These are phyloP conservation scores for Dolichallabes microphthalmus DNA, from an alignment of 2,113 vertebrate species.

Conservation along the genomic window DNA sequence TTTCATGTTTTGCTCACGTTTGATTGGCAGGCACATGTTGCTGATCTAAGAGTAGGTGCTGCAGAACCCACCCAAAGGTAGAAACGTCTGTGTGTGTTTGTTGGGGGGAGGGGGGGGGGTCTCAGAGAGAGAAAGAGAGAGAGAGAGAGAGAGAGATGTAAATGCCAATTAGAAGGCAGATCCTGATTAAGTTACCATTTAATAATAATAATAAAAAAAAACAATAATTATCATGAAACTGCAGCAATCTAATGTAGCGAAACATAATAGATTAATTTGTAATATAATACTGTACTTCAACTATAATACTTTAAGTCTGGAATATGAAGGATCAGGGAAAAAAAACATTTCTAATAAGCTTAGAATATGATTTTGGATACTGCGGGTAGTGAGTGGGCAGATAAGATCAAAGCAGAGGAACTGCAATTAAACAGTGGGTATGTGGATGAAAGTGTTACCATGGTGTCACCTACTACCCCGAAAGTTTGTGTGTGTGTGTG, in stretches of 20 bases:
- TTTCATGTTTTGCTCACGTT: slow-evolving; percentile 34
- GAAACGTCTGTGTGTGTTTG: background rate
- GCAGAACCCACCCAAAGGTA: background rate
- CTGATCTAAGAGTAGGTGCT: slow-evolving; percentile 35
- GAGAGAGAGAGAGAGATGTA: background rate
- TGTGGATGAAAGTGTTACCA: background rate
- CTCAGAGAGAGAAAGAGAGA: background rate
- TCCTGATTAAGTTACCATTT: background rate
- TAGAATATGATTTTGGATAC: background rate
- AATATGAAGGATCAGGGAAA: background rate
- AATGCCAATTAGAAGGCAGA: background rate
- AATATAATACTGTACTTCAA: no score
- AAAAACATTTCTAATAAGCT: background rate
- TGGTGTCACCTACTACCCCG: background rate
- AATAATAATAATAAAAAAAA: background rate
- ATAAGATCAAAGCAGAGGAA: slow-evolving; percentile 17
- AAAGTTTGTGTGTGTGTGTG: background rate
- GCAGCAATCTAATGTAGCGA: background rate
- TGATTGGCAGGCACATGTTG: slow-evolving; percentile 23
- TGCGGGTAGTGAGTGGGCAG: slow-evolving; percentile 9
- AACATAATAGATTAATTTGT: background rate
- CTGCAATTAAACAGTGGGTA: slow-evolving; percentile 17
- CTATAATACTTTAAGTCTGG: background rate
- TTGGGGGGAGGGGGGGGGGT: no score
- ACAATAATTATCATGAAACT: background rate